Evolutionary conservation across 2,888 invertebrate genomes (phyloP).

Genomic region (Peribatodes rhomboidaria): DNA sequence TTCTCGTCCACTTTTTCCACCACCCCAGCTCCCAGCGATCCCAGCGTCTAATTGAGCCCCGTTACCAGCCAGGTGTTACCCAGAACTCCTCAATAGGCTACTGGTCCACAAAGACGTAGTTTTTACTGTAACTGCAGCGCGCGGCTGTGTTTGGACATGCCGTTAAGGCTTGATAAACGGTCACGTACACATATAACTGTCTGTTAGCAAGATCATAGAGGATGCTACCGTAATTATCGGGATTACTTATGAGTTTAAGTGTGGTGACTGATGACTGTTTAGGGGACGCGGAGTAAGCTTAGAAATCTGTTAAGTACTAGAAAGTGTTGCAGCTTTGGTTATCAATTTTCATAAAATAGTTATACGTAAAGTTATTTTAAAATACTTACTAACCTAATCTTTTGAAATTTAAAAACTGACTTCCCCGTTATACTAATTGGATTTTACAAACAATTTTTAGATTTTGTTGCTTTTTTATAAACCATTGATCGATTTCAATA

Average conservation of each 20-base stretch:
- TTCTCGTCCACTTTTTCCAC: not conserved
- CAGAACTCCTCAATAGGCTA: constrained; percentile 58
- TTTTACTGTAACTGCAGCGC: constrained; percentile 58
- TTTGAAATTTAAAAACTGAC: no score
- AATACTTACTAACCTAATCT: no score
- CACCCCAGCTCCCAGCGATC: not conserved
- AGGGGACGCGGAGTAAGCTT: no score
- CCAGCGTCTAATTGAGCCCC: constrained; percentile 42
- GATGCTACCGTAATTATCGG: not conserved
- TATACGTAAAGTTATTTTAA: no score
- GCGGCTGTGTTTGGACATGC: constrained; percentile 43
- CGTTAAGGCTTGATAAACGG: constrained; percentile 32
- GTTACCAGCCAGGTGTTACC: constrained; percentile 63
- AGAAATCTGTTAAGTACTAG: no score
- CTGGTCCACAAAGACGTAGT: constrained; percentile 25
- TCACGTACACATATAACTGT: constrained; percentile 16
- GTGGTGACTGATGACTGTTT: not conserved
- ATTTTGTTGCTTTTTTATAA: no score
- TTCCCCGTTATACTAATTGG: no score
- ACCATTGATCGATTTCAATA: no score
- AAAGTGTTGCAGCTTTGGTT: no score
- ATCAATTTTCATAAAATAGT: no score
- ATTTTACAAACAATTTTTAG: no score
- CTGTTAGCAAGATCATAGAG: constrained; percentile 2
- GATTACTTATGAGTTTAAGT: no score